These are phyloP conservation scores for Mythimna impura DNA, from an alignment of 2,888 invertebrate genomes.

Conservation along the genomic window DNA sequence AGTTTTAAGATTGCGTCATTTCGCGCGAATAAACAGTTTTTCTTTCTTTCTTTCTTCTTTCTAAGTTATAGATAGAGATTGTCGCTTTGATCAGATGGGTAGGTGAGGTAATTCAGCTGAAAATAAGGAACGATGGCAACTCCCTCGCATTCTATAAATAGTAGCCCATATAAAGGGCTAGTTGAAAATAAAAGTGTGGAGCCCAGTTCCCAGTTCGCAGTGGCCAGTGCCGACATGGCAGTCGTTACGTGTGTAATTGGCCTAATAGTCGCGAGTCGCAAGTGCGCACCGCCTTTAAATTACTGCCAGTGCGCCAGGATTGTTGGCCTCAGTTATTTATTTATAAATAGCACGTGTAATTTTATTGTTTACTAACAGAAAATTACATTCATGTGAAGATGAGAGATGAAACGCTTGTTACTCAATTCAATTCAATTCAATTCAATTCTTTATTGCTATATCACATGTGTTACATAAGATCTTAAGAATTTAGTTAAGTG, in stretches of 20 bases:
- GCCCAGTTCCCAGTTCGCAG: constrained; percentile 21
- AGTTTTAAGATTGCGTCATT: no score
- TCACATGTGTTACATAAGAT: no score
- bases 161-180: constrained; percentile 33
- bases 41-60: no score
- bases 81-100: no score
- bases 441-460: no score
- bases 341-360: constrained; percentile 42
- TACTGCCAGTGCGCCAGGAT: constrained; percentile 42
- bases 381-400: not conserved
- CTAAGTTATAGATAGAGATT: no score
- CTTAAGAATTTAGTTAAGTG: no score
- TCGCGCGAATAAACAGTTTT: no score
- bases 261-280: constrained; percentile 59
- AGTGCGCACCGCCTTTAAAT: constrained; percentile 59
- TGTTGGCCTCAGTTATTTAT: constrained; percentile 39
- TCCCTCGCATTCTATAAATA: constrained; percentile 43
- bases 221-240: constrained; percentile 28
- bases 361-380: not conserved
- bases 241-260: constrained; percentile 65
- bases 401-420: no score
- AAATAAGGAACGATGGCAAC: not conserved
- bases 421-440: no score
- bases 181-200: constrained; percentile 50
- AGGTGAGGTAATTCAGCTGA: not conserved